A percentile compares a stretch with the other conserved stretches of the same genome.
These are phyloP conservation scores for Melanogrammus aeglefinus DNA, from an alignment of 2,797 vertebrate genomes.

Conservation along the genomic window DNA sequence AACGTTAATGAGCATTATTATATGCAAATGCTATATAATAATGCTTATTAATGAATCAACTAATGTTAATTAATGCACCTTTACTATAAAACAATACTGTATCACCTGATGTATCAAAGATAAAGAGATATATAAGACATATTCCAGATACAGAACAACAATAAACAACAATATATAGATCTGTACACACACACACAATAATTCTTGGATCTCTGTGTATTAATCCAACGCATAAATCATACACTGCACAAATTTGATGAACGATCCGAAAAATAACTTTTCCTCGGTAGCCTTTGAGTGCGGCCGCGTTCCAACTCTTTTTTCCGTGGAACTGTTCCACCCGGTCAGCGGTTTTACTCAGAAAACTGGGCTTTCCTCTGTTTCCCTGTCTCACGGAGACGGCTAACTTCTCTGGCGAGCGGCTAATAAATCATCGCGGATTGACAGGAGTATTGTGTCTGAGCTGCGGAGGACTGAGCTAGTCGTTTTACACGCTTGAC, in stretches of 20 bases:
- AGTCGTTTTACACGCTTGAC: not conserved
- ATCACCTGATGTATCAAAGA: not conserved
- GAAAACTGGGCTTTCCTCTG: not conserved
- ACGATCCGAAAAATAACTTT: not conserved
- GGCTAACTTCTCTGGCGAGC: too few species aligned
- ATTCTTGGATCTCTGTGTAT: not conserved
- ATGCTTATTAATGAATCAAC: too few species aligned
- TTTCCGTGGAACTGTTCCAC: not conserved
- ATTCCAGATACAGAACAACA: not conserved
- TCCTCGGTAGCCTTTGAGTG: not conserved
- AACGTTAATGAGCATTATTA: too few species aligned
- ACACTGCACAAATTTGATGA: not conserved
- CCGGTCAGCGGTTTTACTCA: not conserved
- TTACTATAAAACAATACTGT: too few species aligned
- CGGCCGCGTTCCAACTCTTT: not conserved
- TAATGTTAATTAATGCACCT: too few species aligned
- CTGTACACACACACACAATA: not conserved
- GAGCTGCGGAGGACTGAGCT: too few species aligned
- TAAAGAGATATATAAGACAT: not conserved
- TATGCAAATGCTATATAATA: too few species aligned
- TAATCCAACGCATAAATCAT: not conserved
- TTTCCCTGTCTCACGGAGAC: not conserved
- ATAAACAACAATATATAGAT: not conserved
- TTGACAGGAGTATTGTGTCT: not conserved
- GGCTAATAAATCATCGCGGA: not conserved